Evolutionary conservation across 2,113 vertebrate species (phyloP), one percentile per base, ranked within the genome.

Genomic region (Oophaga pumilio): DNA sequence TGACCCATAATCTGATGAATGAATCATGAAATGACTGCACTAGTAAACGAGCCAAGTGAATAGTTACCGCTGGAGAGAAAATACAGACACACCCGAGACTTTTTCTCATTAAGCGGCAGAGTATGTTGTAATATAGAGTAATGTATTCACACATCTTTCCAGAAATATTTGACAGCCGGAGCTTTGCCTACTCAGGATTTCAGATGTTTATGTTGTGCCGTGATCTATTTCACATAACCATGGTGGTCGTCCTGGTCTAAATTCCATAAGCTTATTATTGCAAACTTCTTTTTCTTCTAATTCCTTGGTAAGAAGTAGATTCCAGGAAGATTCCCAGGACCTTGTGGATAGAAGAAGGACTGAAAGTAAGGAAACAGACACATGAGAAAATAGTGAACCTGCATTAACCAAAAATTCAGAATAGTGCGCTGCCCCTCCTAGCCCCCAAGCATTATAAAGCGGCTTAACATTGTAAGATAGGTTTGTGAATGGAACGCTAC

Each of bases 11-110:
- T 68, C 49, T 73, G 57, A 18, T 43, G 50, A 50, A 81, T 87
- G 85, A 87, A 43, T 87, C 85, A 87, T 26, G 60, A 52, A 62
- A 17, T 28, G 74, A 64, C 76, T 56, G 62, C 60, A 11, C 60
- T 49, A 60, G 52, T 50, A 74, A 60, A 11, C 50, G 22, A 26
- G 85, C 77, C 69, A 73, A 73, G 15, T 43, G 69, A 73, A 73
- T 49, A 9, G 28, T 86, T 22, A 78, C 69, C 15, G 76, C 74
- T 53, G 49, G 24, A 66, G 22, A 77, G 76, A 87, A 87, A 87
- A 43, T 6, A 57, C 68, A n/a, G 64, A 73, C 64, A 81, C 85
- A 87, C 85, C 64, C 85, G 49, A 17, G 12, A 11, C 52, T 73
- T 80, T 71, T 56, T 86, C 52, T 69, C 50, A 59, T 81, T 53